Base-by-base conservation (phyloP, 2,888 invertebrate genomes). In the Drosophila borealis region DNA sequence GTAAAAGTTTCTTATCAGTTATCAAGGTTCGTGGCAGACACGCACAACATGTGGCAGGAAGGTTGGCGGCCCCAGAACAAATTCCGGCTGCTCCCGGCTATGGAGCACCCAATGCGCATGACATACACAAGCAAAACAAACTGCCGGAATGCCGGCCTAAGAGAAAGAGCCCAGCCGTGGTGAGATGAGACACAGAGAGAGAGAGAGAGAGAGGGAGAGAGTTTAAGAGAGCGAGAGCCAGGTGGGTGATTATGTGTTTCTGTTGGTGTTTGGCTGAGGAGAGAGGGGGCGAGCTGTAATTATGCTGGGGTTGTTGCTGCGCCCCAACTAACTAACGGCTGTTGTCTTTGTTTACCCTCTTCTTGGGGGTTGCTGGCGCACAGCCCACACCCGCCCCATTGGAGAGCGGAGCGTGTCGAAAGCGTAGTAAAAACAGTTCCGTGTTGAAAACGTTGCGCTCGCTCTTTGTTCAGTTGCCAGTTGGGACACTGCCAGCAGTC, bases 1-100 rank as follows among this genome's bases (percentile, higher is more conserved):
- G 65, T 57, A 65, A 70, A 79, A 84, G 77, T 84, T 89, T 86
- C 84, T 90, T 90, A 90, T 90, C 86, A 89, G 89, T 85, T 87
- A 87, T 84, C 78, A 84, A 84, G 78, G 75, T 74, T 86, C 61
- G 78, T 53, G 71, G 68, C 73, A 78, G 73, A 68, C 71, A 78
- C 86, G 78, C 84, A 83, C 88, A 89, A 87, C 88, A 85, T 88
- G 89, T 89, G 81, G 85, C 79, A 79, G 80, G 78, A 78, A 85
- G 86, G 86, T 81, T 82, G 82, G 69, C 66, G 73, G 65, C 65
- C 71, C 44, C 71, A 33, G 46, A 51, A 39, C 46, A 49, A 57
- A 67, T 75, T 75, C 71, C 75, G 75, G 64, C 74, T 69, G 74
- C 81, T 84, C 80, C 80, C 80, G 81, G 81, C 81, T 70, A 78